Base-by-base conservation (phyloP, 2,797 vertebrate genomes). In the Phrynocephalus guinanensis region DNA sequence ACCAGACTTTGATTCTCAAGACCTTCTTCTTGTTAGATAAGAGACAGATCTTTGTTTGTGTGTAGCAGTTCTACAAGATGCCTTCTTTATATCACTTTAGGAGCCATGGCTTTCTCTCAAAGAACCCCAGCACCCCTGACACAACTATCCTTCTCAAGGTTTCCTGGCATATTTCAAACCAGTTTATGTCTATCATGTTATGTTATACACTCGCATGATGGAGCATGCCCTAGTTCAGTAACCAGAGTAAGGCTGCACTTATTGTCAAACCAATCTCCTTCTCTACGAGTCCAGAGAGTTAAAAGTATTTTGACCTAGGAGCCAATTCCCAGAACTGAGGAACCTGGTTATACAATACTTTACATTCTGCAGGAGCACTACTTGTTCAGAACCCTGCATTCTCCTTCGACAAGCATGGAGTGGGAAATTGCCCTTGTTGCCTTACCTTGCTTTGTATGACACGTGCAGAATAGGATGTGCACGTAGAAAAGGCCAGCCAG, bases 301-400 rank as follows among this genome's bases (percentile, higher is more conserved):
- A 6, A 9, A 30, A 33, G n/a, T 26, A 89, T 76, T 38, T 70
- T 80, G 16, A 20, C 75, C 56, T 80, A 56, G 73, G 63, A 85
- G 87, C 88, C 91, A 85, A 44, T 52, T 86, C 90, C 93, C 78
- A 90, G 24, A 85, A 44, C 87, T 90, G 87, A 84, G 48, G 52
- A 38, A 24, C 8, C 33, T 66, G 22, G 26, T n/a, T 79, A 13
- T 50, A 79, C 3, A 1, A 67, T 44, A 82, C 38, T 26, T 13
- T 48, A 13, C 52, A 10, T 13, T 56, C 52, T 13, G 13, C 10
- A 56, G 9, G 13, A 56, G 28, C 15, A 15, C 28, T 38, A 44
- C 6, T 24, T 63, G 30, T 66, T 33, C 2, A 82, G 63, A 44
- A 67, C 15, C 15, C 50, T 28, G 22, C 38, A 44, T 10, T 33